Conservation (phyloP, 2,113 vertebrate genomes). For the Progne subis region DNA sequence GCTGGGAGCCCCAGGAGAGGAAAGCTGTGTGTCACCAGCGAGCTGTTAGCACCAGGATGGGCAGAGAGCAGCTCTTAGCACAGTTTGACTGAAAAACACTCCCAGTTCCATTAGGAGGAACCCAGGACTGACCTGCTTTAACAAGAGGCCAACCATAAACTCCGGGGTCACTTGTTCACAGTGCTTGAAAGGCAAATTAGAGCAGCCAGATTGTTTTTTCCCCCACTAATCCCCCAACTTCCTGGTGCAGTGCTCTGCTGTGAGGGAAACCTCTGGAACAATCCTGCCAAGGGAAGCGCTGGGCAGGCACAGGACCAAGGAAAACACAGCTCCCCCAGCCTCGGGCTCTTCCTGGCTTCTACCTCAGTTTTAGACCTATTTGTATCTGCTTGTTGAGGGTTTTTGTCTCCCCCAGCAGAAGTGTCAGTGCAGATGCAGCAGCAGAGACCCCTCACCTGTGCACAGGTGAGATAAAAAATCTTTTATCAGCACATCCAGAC, state of each 20-base stretch:
- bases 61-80: neutral
- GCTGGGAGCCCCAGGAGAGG: neutral
- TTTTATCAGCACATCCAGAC: neutral
- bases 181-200: neutral
- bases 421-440: neutral
- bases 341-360: too few species aligned
- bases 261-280: neutral
- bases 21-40: neutral
- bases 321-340: neutral
- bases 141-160: slow-evolving; percentile 29
- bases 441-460: neutral
- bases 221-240: neutral
- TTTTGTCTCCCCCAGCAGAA: neutral
- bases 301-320: neutral
- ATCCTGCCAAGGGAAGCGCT: neutral
- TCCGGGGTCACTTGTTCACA: neutral
- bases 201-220: neutral
- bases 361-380: neutral
- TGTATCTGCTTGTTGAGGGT: neutral
- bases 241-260: neutral
- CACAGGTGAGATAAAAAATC: neutral
- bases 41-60: neutral
- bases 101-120: neutral
- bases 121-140: neutral
- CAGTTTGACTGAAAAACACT: neutral